phyloP scores from a whole-genome alignment of 2,888 invertebrate genomes.

The Nemotelus pantherinus region DNA sequence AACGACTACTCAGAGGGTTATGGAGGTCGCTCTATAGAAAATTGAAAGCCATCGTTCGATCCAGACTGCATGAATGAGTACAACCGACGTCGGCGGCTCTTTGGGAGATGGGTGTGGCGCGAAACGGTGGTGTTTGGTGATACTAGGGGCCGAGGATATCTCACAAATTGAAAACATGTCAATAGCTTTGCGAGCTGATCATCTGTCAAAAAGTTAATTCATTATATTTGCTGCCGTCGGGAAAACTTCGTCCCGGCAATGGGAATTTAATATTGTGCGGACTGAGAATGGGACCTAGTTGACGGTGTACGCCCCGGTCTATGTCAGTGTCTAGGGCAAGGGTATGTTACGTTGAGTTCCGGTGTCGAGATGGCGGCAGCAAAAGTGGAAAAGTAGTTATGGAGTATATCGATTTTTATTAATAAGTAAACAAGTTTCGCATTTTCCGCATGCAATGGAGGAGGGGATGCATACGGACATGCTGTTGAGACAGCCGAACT shows the following conservation, averaged over 20 bases:
- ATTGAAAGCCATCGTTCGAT: conserved; percentile 20
- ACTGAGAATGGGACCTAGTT: not conserved
- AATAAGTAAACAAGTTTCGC: too few relatives aligned
- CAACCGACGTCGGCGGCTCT: not conserved
- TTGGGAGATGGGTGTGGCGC: not conserved
- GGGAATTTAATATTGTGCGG: conserved; percentile 21
- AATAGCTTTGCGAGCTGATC: conserved; percentile 41
- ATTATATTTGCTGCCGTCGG: conserved; percentile 21
- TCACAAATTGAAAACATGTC: conserved; percentile 42
- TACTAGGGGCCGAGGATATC: not conserved
- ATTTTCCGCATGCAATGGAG: too few relatives aligned
- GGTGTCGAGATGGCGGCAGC: too few relatives aligned
- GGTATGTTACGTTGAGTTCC: not conserved
- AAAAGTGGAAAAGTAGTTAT: not conserved
- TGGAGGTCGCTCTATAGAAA: conserved; percentile 24
- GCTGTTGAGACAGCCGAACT: too few relatives aligned
- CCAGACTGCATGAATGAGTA: conserved; percentile 12
- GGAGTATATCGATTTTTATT: not conserved
- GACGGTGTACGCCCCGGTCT: not conserved
- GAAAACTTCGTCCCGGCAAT: conserved; percentile 12
- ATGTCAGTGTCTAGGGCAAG: not conserved
- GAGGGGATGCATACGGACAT: too few relatives aligned
- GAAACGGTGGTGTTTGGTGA: not conserved
- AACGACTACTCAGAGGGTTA: conserved; percentile 21
- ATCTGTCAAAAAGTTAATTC: conserved; percentile 45